Conservation (phyloP, 2,113 vertebrate species). For the Paralichthys olivaceus region DNA sequence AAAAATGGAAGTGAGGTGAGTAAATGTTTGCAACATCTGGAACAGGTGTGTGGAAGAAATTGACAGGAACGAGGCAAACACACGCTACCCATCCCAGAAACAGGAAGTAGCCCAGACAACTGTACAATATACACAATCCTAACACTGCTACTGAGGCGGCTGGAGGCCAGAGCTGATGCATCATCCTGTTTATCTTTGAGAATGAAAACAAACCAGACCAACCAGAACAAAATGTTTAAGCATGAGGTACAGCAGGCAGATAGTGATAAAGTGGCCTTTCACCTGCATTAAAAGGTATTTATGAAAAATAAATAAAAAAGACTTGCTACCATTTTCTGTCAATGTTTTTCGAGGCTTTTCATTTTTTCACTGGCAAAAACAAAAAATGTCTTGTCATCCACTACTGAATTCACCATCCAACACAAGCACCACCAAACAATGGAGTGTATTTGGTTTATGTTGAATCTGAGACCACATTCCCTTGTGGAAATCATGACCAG, state of each 20-base stretch:
- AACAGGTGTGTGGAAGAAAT: too few relatives aligned
- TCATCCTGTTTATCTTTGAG: slow-evolving; percentile 35
- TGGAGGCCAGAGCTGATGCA: slow-evolving; percentile 26
- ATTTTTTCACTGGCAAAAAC: slow-evolving; percentile 46
- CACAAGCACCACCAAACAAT: slow-evolving; percentile 60
- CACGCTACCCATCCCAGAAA: too few relatives aligned
- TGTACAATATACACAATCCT: too few relatives aligned
- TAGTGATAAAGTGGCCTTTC: too few relatives aligned
- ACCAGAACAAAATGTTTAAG: too few relatives aligned
- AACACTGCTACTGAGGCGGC: slow-evolving; percentile 14
- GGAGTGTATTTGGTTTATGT: slow-evolving; percentile 67
- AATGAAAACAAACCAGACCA: slow-evolving; percentile 9
- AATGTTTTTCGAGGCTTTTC: not conserved
- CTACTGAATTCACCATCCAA: slow-evolving; percentile 62
- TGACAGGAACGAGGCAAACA: too few relatives aligned
- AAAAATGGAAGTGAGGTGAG: too few relatives aligned
- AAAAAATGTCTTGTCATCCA: slow-evolving; percentile 52
- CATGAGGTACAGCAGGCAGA: too few relatives aligned
- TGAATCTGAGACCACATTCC: slow-evolving; percentile 41
- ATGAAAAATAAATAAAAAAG: not conserved
- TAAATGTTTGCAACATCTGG: too few relatives aligned
- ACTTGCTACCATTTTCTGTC: not conserved
- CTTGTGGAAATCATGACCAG: slow-evolving; percentile 51
- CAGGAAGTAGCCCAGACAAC: too few relatives aligned
- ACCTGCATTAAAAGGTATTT: too few relatives aligned